phyloP scores from a whole-genome alignment of 2,113 vertebrate genomes.

The Ploceus nigricollis region DNA sequence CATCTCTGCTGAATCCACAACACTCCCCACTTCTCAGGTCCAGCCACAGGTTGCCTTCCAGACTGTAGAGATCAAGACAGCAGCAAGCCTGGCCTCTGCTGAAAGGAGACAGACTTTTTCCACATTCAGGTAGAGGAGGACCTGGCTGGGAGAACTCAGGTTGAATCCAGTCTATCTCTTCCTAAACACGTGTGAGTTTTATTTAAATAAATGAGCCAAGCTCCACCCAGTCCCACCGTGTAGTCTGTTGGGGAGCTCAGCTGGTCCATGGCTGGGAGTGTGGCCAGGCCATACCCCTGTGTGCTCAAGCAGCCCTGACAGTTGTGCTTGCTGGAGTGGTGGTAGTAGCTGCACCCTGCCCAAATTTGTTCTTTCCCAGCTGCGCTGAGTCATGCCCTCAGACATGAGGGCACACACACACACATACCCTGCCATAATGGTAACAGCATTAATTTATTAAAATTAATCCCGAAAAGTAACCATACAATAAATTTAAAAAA shows the following conservation, averaged over 20 bases:
- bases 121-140: constrained; percentile 40
- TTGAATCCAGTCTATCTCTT: background rate
- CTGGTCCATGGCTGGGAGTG: fast-evolving
- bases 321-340: background rate
- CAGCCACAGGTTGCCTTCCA: constrained; percentile 49
- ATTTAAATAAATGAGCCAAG: background rate
- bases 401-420: background rate
- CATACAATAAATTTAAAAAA: constrained; percentile 72
- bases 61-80: constrained; percentile 60
- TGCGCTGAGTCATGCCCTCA: background rate
- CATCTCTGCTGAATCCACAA: constrained; percentile 75
- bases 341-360: background rate
- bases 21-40: background rate
- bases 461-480: constrained; percentile 71
- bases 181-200: background rate
- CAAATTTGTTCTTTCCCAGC: background rate
- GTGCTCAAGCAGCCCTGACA: too few relatives aligned
- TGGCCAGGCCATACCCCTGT: fast-evolving
- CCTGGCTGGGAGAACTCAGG: background rate
- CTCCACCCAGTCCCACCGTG: fast-evolving
- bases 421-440: background rate
- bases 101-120: constrained; percentile 56
- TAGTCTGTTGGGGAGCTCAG: fast-evolving
- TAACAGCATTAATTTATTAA: constrained; percentile 75
- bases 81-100: background rate